Evolutionary conservation across 2,888 invertebrate genomes (phyloP), one percentile per base, ranked within the genome.

Genomic region (Plebejus argus): DNA sequence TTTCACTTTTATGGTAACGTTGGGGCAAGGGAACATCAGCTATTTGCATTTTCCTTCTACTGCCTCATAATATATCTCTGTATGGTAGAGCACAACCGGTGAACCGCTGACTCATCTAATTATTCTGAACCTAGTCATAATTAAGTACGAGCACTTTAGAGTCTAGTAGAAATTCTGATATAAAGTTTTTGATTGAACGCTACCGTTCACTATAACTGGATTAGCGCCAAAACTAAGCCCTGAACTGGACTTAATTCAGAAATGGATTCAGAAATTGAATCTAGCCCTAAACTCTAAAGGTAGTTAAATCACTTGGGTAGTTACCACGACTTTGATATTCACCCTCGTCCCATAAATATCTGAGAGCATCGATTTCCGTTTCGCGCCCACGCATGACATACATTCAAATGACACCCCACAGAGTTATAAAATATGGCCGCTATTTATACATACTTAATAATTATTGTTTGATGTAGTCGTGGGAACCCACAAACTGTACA

Each of bases 341-440:
- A 66, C 66, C 66, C 66, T 66, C 66, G 66, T 18, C 66, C 66
- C 66, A 66, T 66, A 28, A 66, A 66, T 66, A 66, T 33, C 66
- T 66, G 28, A 66, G 28, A 66, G 15, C 28, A 66, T 66, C 28
- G 66, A 66, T 66, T 33, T 66, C 66, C 18, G 28, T 66, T 66
- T 66, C 66, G 66, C 66, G 33, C 33, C 66, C 66, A 66, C 66
- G 66, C 66, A 66, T 33, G 66, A 66, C 66, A 28, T 66, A 66
- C 66, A 66, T 66, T 28, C 66, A 18, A 23, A 66, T 18, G 66
- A 66, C 66, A 66, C 66, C 66, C 66, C 23, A 58, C 20, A 58
- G 23, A 61, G 61, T 23, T 33, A 28, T 12, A 66, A 18, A 28
- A 66, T 66, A 66, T 39, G 28, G 66, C 28, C 15, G 28, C 28